Conservation (phyloP, 2,113 vertebrate species). For the Patagioenas fasciata region DNA sequence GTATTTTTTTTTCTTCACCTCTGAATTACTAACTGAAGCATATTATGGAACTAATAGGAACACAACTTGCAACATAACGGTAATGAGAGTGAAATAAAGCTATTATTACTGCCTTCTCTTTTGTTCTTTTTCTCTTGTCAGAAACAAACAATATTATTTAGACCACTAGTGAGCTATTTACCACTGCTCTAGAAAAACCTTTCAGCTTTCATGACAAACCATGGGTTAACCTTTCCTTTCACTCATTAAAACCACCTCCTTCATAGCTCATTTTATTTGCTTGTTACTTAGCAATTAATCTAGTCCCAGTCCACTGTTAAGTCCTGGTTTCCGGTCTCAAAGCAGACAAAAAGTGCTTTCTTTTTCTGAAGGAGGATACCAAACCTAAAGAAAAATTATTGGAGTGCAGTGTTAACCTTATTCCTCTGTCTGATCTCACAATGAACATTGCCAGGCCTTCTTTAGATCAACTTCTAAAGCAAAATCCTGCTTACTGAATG, state of each 20-base stretch:
- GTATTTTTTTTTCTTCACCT: background rate
- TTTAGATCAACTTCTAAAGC: background rate
- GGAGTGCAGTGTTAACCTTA: background rate
- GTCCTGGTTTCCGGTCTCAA: background rate
- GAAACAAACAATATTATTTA: background rate
- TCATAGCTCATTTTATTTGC: background rate
- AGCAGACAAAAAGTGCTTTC: background rate
- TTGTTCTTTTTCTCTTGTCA: background rate
- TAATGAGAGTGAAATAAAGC: conserved; percentile 22
- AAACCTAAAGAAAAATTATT: background rate
- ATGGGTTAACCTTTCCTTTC: background rate
- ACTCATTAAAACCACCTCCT: background rate
- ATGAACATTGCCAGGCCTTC: background rate
- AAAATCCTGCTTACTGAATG: background rate
- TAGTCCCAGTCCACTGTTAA: background rate
- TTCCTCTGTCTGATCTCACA: background rate
- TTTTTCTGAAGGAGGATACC: background rate
- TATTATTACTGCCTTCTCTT: background rate
- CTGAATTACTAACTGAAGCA: background rate
- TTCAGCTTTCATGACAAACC: background rate
- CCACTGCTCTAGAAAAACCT: background rate
- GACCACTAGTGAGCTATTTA: background rate
- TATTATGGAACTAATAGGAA: background rate
- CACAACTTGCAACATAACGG: background rate
- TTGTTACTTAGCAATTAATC: background rate